Base-by-base conservation (phyloP, 2,113 vertebrate genomes). In the Athene noctua region DNA sequence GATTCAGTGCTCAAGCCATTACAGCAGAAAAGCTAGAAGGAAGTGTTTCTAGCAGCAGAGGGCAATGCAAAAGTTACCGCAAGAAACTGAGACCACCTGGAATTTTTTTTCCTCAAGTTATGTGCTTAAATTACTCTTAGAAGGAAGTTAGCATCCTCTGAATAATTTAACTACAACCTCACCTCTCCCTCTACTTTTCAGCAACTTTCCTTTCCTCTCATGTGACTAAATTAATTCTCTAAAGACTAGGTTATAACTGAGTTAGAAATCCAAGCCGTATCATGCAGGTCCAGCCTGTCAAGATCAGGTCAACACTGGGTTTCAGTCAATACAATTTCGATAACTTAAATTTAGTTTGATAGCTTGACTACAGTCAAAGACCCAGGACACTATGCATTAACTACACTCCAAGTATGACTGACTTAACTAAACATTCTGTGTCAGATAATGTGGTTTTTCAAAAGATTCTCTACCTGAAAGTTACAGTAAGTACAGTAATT, bases 281-380 rank as follows among this genome's bases (percentile, higher is more conserved):
- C 97, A 98, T 97, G 97, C 98, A 98, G 98, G 98, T 96, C 98
- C 98, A 98, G 98, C 98, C 98, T 98, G 98, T 97, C 97, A 98
- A 98, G 97, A 98, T 97, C 97, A 98, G 96, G 97, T 96, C 97
- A 97, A 97, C 92, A 96, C 90, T 96, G 97, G 97, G 97, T 97
- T 98, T 98, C 98, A 97, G 98, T 98, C 63, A 89, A 97, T 94
- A 98, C 62, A 96, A 86, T 94, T 97, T 90, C 2, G 96, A 93
- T 98, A 95, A 98, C 92, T 94, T 97, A 98, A 97, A 95, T 94
- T 96, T 96, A 49, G 19, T 96, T 88, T 87, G 96, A 96, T 96
- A 98, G 58, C 90, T 86, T 96, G 93, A 97, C 93, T 96, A 98
- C 38, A 98, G 94, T 94, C 94, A 86, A 97, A 96, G 96, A 96